Conservation (phyloP, 2,797 vertebrate genomes). For the Darevskia nairensis region DNA sequence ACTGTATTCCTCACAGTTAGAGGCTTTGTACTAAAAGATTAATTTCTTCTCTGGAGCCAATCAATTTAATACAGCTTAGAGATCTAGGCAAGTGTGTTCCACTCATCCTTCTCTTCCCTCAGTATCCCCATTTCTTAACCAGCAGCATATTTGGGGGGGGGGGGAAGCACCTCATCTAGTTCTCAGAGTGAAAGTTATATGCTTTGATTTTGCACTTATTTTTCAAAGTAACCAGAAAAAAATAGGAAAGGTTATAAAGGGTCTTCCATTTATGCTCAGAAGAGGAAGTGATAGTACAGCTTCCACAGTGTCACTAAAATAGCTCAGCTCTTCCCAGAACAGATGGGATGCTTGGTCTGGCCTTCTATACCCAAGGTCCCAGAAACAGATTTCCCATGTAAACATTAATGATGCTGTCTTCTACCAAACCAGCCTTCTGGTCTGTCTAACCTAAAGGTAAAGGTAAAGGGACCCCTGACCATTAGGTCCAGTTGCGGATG, state of each 20-base stretch:
- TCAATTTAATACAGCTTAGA: conserved; percentile 11
- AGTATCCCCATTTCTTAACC: background rate
- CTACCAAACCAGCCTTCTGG: background rate
- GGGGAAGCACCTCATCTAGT: background rate
- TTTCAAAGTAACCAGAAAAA: background rate
- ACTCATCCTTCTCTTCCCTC: background rate
- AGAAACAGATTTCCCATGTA: background rate
- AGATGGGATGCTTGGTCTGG: background rate
- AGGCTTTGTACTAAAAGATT: conserved; percentile 21
- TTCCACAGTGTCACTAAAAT: background rate
- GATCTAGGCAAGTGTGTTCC: background rate
- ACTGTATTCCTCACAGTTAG: background rate
- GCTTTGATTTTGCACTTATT: background rate
- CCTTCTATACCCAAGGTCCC: background rate
- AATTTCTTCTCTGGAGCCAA: background rate
- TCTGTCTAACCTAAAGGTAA: no score
- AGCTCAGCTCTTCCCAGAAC: background rate
- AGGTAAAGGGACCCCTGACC: no score
- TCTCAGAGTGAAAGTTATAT: background rate
- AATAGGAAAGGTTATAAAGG: background rate
- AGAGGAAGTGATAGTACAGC: background rate
- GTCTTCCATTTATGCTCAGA: background rate
- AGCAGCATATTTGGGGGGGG: background rate
- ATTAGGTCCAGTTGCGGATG: no score
- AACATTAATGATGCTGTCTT: background rate